Evolutionary conservation across 2,797 vertebrate genomes (phyloP), one percentile per base, ranked within the genome.

Genomic region (Telmatherina bonti): DNA sequence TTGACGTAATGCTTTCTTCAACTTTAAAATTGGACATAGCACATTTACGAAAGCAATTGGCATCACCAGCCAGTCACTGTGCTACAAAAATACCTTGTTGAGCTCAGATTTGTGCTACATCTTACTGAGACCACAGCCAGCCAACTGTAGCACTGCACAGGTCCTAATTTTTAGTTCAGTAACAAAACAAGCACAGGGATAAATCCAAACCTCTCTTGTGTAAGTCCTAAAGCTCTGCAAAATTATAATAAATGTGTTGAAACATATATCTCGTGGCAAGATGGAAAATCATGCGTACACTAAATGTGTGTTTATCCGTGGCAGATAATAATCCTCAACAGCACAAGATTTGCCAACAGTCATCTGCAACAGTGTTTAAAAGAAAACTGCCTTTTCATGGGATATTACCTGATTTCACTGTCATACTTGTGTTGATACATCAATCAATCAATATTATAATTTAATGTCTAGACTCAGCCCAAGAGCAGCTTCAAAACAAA

Each of bases 1-100:
- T 35, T 15, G 33, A 36, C 51, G 24, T 30, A 22, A 51, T 55
- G n/a, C 64, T 54, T 71, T 70, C 33, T 62, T 4, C 52, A 47
- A 7, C 27, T 24, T 64, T 29, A 16, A 29, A 53, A 64, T 33
- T 13, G 20, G 15, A 55, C 13, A 24, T 15, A 31, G 15, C 67
- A 47, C 22, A 41, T 58, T 2, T 45, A 56, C 49, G 24, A 12
- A 4, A n/a, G 20, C 57, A 62, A 33, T 63, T 47, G 7, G 55
- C 16, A 53, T n/a, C 64, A 58, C 47, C 29, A 60, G 26, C 36
- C 5, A 9, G 35, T 36, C 22, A 15, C 22, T 59, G 35, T 18
- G 22, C 35, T 16, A 49, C 63, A 55, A n/a, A 53, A 41, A 27
- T 53, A 53, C 51, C 26, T 53, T 18, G 26, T 16, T 53, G 51